Conservation (phyloP, 2,888 invertebrate genomes). For the Chorisops tibialis region DNA sequence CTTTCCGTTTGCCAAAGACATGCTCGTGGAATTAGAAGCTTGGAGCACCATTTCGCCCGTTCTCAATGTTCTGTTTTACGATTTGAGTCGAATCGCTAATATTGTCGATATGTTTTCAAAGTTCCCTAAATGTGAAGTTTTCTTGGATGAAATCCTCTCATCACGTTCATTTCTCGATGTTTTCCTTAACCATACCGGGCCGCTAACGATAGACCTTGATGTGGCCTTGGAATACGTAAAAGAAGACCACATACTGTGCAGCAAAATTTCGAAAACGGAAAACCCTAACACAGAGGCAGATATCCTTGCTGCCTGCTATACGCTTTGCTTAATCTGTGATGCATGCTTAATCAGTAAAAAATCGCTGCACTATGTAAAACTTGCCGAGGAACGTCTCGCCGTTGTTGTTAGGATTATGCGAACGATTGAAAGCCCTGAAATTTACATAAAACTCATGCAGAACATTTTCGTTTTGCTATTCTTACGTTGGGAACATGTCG, state of each 20-base stretch:
- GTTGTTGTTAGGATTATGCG: constrained; percentile 42
- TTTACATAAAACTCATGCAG: constrained; percentile 43
- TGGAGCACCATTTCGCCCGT: not conserved
- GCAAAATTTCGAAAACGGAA: constrained; percentile 29
- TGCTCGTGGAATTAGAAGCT: not conserved
- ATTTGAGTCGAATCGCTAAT: constrained; percentile 15
- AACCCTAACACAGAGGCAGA: constrained; percentile 42
- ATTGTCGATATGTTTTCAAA: constrained; percentile 18
- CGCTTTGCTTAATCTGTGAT: constrained; percentile 42
- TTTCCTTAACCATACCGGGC: constrained; percentile 31
- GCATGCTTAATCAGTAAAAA: constrained; percentile 40
- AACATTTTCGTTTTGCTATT: constrained; percentile 47
- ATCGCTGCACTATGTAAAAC: constrained; percentile 26
- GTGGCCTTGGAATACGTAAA: constrained; percentile 42
- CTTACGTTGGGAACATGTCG: constrained; percentile 48
- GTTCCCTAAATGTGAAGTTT: constrained; percentile 2
- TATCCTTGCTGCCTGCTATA: constrained; percentile 43
- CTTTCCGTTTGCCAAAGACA: not conserved
- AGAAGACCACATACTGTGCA: constrained; percentile 36
- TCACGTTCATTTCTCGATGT: constrained; percentile 10
- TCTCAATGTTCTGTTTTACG: constrained; percentile 14
- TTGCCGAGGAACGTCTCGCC: constrained; percentile 39
- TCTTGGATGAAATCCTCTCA: constrained; percentile 1
- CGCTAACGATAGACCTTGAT: constrained; percentile 38
- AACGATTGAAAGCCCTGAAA: constrained; percentile 42